These are phyloP conservation scores for Platycheirus rosarum DNA, from an alignment of 2,888 invertebrate genomes.

Conservation along the genomic window DNA sequence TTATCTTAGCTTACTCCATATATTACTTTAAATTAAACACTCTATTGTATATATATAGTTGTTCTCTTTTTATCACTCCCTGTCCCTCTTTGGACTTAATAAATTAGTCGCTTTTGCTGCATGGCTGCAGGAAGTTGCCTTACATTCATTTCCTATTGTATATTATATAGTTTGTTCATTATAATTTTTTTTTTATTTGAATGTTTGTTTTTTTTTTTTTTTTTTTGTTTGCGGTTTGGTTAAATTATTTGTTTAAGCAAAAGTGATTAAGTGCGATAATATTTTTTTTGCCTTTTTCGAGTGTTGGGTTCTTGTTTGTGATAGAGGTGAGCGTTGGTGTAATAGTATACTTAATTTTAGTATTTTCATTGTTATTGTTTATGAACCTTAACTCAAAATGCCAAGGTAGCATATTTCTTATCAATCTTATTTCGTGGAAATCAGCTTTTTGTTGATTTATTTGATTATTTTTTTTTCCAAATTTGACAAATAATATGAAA, in stretches of 20 bases:
- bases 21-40: constrained; percentile 5
- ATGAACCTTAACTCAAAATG: too few species aligned
- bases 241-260: constrained; percentile 53
- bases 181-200: constrained; percentile 57
- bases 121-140: constrained; percentile 64
- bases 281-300: constrained; percentile 12
- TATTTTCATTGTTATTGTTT: too few species aligned
- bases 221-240: constrained; percentile 46
- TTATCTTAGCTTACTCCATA: constrained; percentile 70
- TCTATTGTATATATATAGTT: too few species aligned
- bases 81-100: constrained; percentile 37
- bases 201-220: too few species aligned
- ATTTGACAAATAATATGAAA: too few species aligned
- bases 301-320: neutral
- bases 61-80: constrained; percentile 24
- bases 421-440: too few species aligned
- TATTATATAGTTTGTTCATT: constrained; percentile 58
- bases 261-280: constrained; percentile 58
- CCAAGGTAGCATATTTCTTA: too few species aligned
- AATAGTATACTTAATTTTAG: too few species aligned
- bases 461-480: too few species aligned
- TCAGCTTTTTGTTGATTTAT: too few species aligned
- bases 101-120: constrained; percentile 51
- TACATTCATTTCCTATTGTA: constrained; percentile 65
- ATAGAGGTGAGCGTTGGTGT: neutral